phyloP scores from a whole-genome alignment of 2,888 invertebrate species.

The Physocephala rufipes region DNA sequence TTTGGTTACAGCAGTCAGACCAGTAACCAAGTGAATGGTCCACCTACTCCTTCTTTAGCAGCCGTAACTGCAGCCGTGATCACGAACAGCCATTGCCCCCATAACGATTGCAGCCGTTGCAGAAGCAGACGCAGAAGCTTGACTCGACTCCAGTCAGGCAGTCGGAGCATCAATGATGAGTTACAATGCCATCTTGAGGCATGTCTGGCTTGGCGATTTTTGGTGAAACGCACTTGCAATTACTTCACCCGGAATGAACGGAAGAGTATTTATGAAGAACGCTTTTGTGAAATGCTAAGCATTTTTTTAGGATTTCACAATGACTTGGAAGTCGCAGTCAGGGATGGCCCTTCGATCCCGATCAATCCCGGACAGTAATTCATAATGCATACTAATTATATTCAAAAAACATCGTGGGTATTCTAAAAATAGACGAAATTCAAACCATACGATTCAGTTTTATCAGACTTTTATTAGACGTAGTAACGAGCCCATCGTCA shows the following conservation, averaged over 20 bases:
- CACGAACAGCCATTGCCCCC: constrained; percentile 52
- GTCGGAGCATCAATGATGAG: constrained; percentile 41
- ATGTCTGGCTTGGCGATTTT: constrained; percentile 28
- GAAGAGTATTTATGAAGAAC: too few species aligned
- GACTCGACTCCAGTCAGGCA: too few species aligned
- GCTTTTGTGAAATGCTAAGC: not conserved
- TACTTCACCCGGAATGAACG: not conserved
- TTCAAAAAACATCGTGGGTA: too few species aligned
- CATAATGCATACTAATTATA: not conserved
- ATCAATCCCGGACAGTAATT: not conserved
- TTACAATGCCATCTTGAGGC: constrained; percentile 37
- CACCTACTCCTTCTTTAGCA: constrained; percentile 63
- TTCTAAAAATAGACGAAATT: too few species aligned
- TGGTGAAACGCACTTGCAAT: constrained; percentile 24
- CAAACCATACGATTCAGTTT: too few species aligned
- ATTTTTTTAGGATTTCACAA: not conserved
- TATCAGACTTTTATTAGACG: too few species aligned
- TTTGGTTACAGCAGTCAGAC: constrained; percentile 59
- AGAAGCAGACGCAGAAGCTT: constrained; percentile 47
- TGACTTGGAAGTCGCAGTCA: not conserved
- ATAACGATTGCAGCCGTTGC: constrained; percentile 48
- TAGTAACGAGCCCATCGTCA: too few species aligned
- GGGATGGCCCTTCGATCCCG: constrained; percentile 3
- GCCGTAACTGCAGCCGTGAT: constrained; percentile 53
- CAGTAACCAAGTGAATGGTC: constrained; percentile 65